These are phyloP conservation scores for Chymomyza amoena DNA, from an alignment of 2,888 invertebrate genomes.

Conservation along the genomic window DNA sequence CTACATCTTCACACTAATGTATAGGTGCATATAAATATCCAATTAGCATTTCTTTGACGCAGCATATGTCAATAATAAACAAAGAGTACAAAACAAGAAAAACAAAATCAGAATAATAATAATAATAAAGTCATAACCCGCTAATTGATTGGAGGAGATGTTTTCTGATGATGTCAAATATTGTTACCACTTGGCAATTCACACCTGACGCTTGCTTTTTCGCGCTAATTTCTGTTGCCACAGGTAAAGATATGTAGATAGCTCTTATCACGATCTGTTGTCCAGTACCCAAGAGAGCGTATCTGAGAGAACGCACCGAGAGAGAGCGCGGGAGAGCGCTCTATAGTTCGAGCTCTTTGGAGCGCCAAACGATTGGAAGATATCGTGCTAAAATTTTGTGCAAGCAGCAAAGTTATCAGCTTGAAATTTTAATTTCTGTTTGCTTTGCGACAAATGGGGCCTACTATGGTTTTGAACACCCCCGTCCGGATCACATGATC, in stretches of 20 bases:
- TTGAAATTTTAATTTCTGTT: slow-evolving; percentile 58
- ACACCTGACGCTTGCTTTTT: slow-evolving; percentile 60
- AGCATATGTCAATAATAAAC: neutral
- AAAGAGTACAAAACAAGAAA: neutral
- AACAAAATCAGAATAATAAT: neutral
- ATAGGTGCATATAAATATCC: neutral
- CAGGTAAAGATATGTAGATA: neutral
- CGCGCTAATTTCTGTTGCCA: slow-evolving; percentile 62
- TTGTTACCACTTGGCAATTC: slow-evolving; percentile 67
- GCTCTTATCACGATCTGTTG: neutral
- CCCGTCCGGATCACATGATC: neutral
- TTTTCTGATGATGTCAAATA: slow-evolving; percentile 60
- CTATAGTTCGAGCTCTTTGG: neutral
- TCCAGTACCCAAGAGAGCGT: slow-evolving; percentile 1
- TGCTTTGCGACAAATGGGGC: slow-evolving; percentile 25
- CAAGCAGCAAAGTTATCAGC: slow-evolving; percentile 63
- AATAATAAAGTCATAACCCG: slow-evolving; percentile 26
- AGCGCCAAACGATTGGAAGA: slow-evolving; percentile 39
- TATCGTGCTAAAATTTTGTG: slow-evolving; percentile 62
- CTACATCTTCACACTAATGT: neutral
- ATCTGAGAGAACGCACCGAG: neutral
- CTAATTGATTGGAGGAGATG: slow-evolving; percentile 58
- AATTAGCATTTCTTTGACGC: neutral
- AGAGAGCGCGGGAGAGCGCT: neutral
- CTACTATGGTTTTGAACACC: slow-evolving; percentile 15